Evolutionary conservation across 2,888 invertebrate species (phyloP), one percentile per base, ranked within the genome.

Genomic region (Aspidiotus rigidus): DNA sequence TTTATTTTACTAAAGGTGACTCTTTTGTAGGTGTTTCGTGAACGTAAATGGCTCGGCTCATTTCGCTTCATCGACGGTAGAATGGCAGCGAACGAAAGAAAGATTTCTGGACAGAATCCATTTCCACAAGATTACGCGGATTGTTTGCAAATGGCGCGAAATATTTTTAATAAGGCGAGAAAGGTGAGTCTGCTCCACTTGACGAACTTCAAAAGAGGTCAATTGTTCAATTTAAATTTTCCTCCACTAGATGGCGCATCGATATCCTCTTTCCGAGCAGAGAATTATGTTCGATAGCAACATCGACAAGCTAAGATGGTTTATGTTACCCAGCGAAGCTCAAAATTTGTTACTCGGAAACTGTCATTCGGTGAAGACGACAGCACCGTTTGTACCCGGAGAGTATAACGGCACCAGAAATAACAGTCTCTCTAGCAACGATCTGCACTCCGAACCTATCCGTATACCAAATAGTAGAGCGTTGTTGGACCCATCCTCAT

Each of bases 261-360:
- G 88, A 74, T 85, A 85, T 74, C 85, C 87, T 10, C 81, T 86
- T 67, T 85, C 87, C 39, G 90, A 93, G 76, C 89, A 89, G 73
- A 84, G 85, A 73, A 82, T 86, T 28, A 81, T 83, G 73, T 90
- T 92, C 75, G 86, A 87, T 74, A 78, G 79, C 40, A 81, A 85
- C 60, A 84, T 86, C 57, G 85, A 87, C 73, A 82, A 83, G 67
- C 79, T 93, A 13, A 82, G 92, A 72, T 94, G 93, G 93, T 94
- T 92, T 79, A 86, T 93, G 83, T 78, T 93, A 64, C 93, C 93
- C 0, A 87, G 88, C 76, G 93, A 94, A 80, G 92, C 92, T 0
- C 87, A 89, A 75, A 85, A 86, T 73, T 81, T 89, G 49, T 79
- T 89, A 1, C 80, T 88, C 1, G 88, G 88, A 17, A 84, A 85